A percentile compares a stretch with the other conserved stretches of the same genome.
Conservation (phyloP, 2,888 invertebrate genomes). For the Petrolisthes manimaculis region DNA sequence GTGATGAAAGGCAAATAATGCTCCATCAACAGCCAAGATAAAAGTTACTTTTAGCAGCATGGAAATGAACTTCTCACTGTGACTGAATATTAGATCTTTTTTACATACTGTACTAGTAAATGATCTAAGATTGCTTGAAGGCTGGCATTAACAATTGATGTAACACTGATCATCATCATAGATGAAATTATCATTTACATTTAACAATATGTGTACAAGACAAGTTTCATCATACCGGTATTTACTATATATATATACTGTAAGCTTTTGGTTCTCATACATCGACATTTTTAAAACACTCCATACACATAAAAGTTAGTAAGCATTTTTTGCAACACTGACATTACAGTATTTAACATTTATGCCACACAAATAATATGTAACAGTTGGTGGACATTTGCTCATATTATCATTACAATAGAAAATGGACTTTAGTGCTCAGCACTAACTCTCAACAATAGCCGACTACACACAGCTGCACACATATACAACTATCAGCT, state of each 20-base stretch:
- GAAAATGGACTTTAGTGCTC: slow-evolving; percentile 53
- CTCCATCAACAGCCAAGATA: too few relatives aligned
- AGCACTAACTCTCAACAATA: slow-evolving; percentile 37
- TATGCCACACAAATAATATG: neutral
- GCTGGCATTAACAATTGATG: neutral
- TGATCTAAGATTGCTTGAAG: neutral
- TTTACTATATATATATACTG: too few relatives aligned
- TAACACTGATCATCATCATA: neutral
- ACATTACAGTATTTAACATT: slow-evolving; percentile 29
- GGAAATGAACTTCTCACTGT: too few relatives aligned
- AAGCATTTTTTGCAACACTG: slow-evolving; percentile 6
- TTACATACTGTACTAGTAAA: too few relatives aligned
- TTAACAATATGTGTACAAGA: too few relatives aligned
- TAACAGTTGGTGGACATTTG: neutral
- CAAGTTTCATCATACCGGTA: too few relatives aligned
- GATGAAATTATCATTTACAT: too few relatives aligned
- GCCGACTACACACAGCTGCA: neutral
- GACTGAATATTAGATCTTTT: too few relatives aligned
- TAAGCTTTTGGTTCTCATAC: neutral
- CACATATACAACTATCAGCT: slow-evolving; percentile 2
- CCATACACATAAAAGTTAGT: neutral
- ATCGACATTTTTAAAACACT: neutral
- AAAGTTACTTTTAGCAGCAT: too few relatives aligned
- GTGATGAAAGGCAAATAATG: too few relatives aligned
- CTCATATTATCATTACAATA: slow-evolving; percentile 28